phyloP scores from a whole-genome alignment of 2,113 vertebrate species.

The Caretta caretta region DNA sequence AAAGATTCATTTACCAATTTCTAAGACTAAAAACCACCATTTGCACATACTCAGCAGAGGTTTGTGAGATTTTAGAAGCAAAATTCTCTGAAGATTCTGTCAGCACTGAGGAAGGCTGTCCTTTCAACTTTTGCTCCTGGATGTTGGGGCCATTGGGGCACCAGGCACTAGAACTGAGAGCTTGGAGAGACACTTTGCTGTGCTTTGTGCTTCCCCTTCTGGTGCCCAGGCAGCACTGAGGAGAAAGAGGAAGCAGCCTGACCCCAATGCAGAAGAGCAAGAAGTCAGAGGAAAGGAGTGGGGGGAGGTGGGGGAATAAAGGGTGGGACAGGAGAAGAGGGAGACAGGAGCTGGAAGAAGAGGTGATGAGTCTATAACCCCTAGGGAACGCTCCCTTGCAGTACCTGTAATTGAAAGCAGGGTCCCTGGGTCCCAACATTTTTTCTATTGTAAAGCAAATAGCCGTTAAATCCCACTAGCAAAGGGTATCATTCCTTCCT shows the following conservation, averaged over 20 bases:
- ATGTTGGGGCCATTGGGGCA: not conserved
- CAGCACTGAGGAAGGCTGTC: not conserved
- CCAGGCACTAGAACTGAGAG: not conserved
- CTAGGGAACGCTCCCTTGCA: not conserved
- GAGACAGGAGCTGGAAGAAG: not conserved
- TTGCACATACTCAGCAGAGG: not conserved
- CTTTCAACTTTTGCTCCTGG: not conserved
- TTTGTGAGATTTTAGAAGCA: not conserved
- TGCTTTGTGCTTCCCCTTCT: not conserved
- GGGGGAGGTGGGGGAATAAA: not conserved
- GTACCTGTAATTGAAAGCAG: not conserved
- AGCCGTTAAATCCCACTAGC: not conserved
- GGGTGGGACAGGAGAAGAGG: not conserved
- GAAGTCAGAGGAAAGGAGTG: not conserved
- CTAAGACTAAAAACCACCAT: not conserved
- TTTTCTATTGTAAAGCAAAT: not conserved
- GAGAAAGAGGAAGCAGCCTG: not conserved
- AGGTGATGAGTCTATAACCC: not conserved
- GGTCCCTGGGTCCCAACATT: not conserved
- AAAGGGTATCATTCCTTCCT: not conserved
- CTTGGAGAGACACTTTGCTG: not conserved
- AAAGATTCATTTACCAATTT: not conserved
- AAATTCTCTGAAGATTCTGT: not conserved
- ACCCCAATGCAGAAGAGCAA: not conserved
- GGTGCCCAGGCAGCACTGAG: not conserved